Base-by-base conservation (phyloP, 2,797 vertebrate species). In the Melanitta fusca region DNA sequence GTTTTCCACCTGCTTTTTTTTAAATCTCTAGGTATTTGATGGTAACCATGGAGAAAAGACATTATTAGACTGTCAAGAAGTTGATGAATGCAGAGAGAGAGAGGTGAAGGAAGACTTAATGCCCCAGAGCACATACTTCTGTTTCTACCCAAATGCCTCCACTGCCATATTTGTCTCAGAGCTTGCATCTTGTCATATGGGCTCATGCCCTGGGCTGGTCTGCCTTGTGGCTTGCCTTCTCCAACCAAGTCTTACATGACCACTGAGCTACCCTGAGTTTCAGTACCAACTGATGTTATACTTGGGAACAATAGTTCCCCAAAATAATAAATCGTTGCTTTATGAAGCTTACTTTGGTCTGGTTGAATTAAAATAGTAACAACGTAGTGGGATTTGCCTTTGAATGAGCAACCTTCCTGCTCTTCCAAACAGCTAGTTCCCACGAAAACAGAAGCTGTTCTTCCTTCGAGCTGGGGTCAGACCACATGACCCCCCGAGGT, bases 211-310 rank as follows among this genome's bases (percentile, higher is more conserved):
- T 51, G 54, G 18, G 34, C 27, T 58, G 11, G 2, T 57, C 25
- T 75, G 36, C 17, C 41, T 73, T 5, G 1, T 22, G 18, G 18
- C 8, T 79, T 62, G 18, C 22, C 8, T 84, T 62, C 49, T 49
- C 58, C 28, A n/a, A 51, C 10, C 5, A 5, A 64, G 36, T 14
- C 24, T 53, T 22, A 8, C 0, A 51, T 1, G 1, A 66, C 6
- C n/a, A 54, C 27, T 21, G 38, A 86, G 11, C 16, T n/a, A 81
- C 28, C n/a, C 32, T 47, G 56, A 82, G 20, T 89, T 27, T 77
- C 13, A 66, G 27, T 25, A n/a, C 16, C 28, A 82, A 32, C 2
- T 47, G 39, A 74, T 3, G 13, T 4, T 51, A 65, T 0, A 1
- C 28, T 19, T 53, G 0, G 3, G 9, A 6, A 69, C 41, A 72